These are phyloP conservation scores for Deroptyus accipitrinus DNA, from an alignment of 2,113 vertebrate species.

Conservation along the genomic window DNA sequence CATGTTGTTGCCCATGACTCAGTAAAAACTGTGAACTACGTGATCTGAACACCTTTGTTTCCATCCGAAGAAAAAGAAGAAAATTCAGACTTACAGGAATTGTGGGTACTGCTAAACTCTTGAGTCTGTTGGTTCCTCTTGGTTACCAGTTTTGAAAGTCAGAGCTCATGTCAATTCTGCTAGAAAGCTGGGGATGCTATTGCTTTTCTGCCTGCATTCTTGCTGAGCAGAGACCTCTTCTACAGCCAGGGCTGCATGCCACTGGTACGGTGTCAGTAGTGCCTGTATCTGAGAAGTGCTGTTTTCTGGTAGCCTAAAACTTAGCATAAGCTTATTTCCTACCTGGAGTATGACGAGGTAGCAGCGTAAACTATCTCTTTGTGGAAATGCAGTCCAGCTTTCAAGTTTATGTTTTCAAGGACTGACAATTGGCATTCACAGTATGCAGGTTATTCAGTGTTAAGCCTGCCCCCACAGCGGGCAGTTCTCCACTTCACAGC, in stretches of 20 bases:
- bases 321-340: neutral
- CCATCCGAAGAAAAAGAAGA: neutral
- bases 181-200: neutral
- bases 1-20: neutral
- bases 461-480: neutral
- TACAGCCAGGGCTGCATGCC: accelerated
- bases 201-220: neutral
- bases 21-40: neutral
- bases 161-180: accelerated
- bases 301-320: neutral
- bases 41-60: neutral
- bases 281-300: neutral
- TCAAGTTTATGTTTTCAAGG: neutral
- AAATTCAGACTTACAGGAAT: neutral
- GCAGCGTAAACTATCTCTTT: neutral
- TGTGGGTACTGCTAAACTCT: neutral
- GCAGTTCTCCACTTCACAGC: neutral
- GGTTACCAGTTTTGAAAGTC: accelerated
- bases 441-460: neutral
- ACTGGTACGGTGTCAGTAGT: accelerated
- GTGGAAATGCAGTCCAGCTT: neutral
- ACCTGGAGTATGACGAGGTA: accelerated
- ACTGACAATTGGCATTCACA: neutral
- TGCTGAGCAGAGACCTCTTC: neutral
- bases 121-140: neutral